phyloP scores from a whole-genome alignment of 2,113 vertebrate species.

The Otolemur garnettii region DNA sequence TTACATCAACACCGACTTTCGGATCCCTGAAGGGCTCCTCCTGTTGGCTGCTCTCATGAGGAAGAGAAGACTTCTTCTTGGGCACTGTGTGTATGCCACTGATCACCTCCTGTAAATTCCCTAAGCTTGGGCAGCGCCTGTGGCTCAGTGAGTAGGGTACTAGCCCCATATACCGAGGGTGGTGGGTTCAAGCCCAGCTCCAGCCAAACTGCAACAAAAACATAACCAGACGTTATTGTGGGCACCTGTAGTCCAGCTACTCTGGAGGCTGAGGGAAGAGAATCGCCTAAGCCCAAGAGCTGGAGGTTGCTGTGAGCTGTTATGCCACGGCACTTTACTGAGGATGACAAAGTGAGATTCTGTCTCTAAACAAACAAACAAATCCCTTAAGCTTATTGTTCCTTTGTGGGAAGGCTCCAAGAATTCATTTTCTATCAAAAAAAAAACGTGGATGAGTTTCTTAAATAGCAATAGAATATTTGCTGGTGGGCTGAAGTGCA shows the following conservation, averaged over 20 bases:
- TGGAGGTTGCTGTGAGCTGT: no score
- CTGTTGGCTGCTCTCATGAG: rapidly evolving
- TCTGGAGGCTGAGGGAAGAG: no score
- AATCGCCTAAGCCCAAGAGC: no score
- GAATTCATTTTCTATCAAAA: background rate
- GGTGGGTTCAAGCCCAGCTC: no score
- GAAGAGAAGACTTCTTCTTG: background rate
- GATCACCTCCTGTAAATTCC: background rate
- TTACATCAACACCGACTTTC: rapidly evolving
- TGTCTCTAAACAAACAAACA: no score
- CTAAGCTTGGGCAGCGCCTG: background rate
- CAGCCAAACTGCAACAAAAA: no score
- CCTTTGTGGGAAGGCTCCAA: background rate
- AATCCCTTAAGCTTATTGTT: background rate
- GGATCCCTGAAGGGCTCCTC: rapidly evolving
- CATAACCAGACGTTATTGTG: no score
- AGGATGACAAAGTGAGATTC: no score
- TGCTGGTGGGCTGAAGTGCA: background rate
- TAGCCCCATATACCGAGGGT: no score
- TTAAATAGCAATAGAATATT: background rate
- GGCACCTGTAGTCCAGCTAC: no score
- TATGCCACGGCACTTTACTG: no score
- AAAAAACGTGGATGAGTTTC: background rate
- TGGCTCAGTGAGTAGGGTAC: no score
- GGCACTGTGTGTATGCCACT: rapidly evolving